Base-by-base conservation (phyloP, 2,888 invertebrate genomes). In the Gandaritis pyraliata region DNA sequence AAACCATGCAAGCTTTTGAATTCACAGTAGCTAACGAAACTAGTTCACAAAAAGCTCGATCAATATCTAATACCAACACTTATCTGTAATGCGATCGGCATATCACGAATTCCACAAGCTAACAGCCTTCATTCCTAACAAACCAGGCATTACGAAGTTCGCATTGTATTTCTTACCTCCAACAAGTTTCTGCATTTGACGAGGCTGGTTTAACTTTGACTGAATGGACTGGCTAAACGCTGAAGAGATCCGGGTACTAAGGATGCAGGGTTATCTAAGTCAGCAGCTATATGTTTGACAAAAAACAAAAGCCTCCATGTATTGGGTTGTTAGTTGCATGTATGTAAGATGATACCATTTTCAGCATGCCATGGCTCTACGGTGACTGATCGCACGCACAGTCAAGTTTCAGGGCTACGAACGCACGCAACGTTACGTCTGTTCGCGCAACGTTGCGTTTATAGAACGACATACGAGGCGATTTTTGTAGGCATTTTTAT, bases 51-150 rank as follows among this genome's bases (percentile, higher is more conserved):
- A 62, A 58, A 61, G 61, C 61, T 59, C 55, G 61, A 52, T 56
- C 58, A 58, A 49, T 60, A 57, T 60, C 56, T 55, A 63, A 69
- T 54, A 65, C 55, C 51, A 65, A 54, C 64, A 54, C 45, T 65
- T 70, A 69, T 64, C 70, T 61, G 64, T 58, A 64, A 69, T 64
- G 54, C 66, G 53, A 67, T 70, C 70, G 68, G 62, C 64, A 70
- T 67, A 67, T 70, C 68, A 70, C 68, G 68, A 70, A 70, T 68
- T 58, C 62, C 60, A 56, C 60, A 43, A 47, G 58, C 63, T 61
- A 52, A 50, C 50, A 48, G 57, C 49, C 46, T 55, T 58, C 46
- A 52, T 52, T 61, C 58, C 33, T 48, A 57, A 53, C 39, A 15
- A 54, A 4, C 49, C 38, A 23, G 46, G 11, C 49, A 54, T 46